These are phyloP conservation scores for Hyla sarda DNA, from an alignment of 2,113 vertebrate genomes.

Conservation along the genomic window DNA sequence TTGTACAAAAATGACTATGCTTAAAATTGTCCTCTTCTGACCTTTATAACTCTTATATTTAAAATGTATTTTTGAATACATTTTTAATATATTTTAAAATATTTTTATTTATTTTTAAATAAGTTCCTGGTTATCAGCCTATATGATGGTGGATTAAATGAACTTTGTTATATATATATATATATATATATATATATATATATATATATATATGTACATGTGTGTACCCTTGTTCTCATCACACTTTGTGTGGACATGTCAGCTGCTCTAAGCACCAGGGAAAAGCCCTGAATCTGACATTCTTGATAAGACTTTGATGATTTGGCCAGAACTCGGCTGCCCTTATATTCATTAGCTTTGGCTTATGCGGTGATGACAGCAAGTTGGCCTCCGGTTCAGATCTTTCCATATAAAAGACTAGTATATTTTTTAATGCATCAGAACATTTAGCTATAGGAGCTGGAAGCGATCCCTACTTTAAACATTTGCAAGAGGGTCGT, in stretches of 20 bases:
- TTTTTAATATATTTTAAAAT: too few species aligned
- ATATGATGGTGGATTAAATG: too few species aligned
- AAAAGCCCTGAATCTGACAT: conserved; percentile 63
- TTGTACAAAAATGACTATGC: too few species aligned
- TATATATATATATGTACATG: neutral
- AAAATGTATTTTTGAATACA: too few species aligned
- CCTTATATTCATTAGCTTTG: conserved; percentile 62
- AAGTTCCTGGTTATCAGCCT: too few species aligned
- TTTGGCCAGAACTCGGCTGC: conserved; percentile 58
- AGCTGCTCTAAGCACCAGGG: neutral
- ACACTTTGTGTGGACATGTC: neutral
- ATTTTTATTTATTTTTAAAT: too few species aligned
- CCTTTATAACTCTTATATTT: too few species aligned
- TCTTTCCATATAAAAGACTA: conserved; percentile 45
- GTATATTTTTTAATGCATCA: conserved; percentile 52
- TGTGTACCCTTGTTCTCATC: neutral
- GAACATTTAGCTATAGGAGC: conserved; percentile 65
- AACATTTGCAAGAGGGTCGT: neutral
- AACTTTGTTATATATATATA: too few species aligned
- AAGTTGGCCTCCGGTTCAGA: conserved; percentile 62
- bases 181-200: too few species aligned
- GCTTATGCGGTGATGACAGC: conserved; percentile 62
- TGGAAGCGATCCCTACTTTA: conserved; percentile 34
- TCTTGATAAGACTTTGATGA: conserved; percentile 61
- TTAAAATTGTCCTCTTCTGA: too few species aligned